Conservation (phyloP, 2,888 invertebrate genomes). For the Apotomis turbidana region DNA sequence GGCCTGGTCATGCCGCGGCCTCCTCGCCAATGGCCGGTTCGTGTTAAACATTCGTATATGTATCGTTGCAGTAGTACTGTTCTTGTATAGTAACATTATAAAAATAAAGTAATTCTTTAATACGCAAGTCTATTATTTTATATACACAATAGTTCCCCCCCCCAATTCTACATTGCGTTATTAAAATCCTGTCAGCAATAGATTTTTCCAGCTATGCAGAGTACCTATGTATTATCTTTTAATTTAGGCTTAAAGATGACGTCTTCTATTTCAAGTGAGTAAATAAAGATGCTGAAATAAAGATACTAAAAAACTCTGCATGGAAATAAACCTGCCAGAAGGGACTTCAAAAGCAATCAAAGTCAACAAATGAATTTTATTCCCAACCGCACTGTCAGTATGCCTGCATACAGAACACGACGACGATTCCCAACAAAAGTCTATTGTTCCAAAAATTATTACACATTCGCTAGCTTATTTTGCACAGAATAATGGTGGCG, state of each 20-base stretch:
- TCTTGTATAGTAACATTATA: slow-evolving; percentile 64
- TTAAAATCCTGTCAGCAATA: too few species aligned
- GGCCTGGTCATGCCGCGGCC: not conserved
- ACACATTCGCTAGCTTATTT: slow-evolving; percentile 63
- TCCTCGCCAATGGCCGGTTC: slow-evolving; percentile 4
- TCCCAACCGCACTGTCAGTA: not conserved
- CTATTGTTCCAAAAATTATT: slow-evolving; percentile 71
- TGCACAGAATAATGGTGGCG: slow-evolving; percentile 72
- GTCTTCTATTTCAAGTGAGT: too few species aligned
- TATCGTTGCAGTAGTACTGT: slow-evolving; percentile 66
- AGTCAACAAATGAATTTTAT: not conserved
- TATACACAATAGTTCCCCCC: not conserved
- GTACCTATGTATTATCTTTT: too few species aligned
- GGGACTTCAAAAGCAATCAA: not conserved
- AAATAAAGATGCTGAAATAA: too few species aligned
- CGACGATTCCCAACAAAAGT: slow-evolving; percentile 57
- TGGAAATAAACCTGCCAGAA: not conserved
- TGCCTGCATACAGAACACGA: slow-evolving; percentile 14
- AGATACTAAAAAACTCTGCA: too few species aligned
- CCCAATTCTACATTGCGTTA: too few species aligned
- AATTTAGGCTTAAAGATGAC: too few species aligned
- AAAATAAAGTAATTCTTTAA: slow-evolving; percentile 70
- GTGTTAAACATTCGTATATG: slow-evolving; percentile 47
- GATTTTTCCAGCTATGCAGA: too few species aligned
- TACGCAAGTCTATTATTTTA: slow-evolving; percentile 45